A percentile compares a stretch with the other conserved stretches of the same genome.
Evolutionary conservation across 2,888 invertebrate species (phyloP).

Genomic region (Orthosia incerta): DNA sequence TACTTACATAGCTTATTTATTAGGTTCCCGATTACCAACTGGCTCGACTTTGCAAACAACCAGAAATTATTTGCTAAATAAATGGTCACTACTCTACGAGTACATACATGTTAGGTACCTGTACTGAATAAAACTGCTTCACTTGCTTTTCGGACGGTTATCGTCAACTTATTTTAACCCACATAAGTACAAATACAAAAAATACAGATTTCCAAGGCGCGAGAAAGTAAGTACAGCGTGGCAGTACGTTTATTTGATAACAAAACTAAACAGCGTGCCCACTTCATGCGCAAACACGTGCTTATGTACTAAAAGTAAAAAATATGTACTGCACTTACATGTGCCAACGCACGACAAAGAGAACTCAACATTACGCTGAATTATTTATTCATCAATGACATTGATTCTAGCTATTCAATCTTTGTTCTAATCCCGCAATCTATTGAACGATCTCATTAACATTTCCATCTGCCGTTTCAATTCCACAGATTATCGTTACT

Average conservation of each 20-base stretch:
- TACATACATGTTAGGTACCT: background rate
- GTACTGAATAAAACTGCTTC: background rate
- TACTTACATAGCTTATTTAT: slow-evolving; percentile 3
- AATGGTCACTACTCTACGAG: background rate
- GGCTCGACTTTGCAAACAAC: slow-evolving; percentile 2
- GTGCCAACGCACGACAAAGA: slow-evolving; percentile 36
- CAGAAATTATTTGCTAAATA: slow-evolving; percentile 2
- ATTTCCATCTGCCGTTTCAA: slow-evolving; percentile 26
- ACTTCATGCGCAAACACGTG: slow-evolving; percentile 62
- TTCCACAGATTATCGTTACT: slow-evolving; percentile 29
- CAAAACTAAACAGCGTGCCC: slow-evolving; percentile 60
- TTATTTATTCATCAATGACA: slow-evolving; percentile 22
- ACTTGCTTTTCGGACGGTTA: background rate
- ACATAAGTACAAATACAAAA: slow-evolving; percentile 11
- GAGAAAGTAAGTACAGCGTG: slow-evolving; percentile 51
- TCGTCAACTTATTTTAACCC: background rate
- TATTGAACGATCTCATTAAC: slow-evolving; percentile 27
- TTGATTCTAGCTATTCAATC: slow-evolving; percentile 6
- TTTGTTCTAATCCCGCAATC: slow-evolving; percentile 13
- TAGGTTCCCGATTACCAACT: background rate
- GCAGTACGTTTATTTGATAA: slow-evolving; percentile 62
- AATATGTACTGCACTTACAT: slow-evolving; percentile 45
- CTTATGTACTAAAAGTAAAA: slow-evolving; percentile 57
- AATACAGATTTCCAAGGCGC: slow-evolving; percentile 25
- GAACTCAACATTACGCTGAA: slow-evolving; percentile 28